A percentile compares a stretch with the other conserved stretches of the same genome.
Conservation (phyloP, 2,888 invertebrate genomes). For the Chymomyza procnemis region DNA sequence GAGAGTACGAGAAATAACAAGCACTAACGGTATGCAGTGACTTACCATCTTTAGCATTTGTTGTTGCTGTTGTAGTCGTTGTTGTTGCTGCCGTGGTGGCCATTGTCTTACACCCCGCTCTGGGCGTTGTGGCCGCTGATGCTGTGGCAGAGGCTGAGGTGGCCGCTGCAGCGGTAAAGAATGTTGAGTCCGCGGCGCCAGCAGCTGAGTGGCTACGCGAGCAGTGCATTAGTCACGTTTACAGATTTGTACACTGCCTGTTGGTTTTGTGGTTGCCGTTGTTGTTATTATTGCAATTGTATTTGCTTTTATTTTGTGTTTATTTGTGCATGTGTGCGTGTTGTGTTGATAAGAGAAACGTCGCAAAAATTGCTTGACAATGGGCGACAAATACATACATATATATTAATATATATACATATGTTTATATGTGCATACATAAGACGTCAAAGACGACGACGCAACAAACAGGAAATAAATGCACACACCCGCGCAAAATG, state of each 20-base stretch:
- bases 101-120: constrained; percentile 42
- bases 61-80: constrained; percentile 79
- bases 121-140: constrained; percentile 19
- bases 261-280: constrained; percentile 4
- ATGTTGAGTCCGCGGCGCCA: constrained; percentile 82
- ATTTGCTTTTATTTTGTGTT: too few relatives aligned
- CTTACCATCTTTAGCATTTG: constrained; percentile 87
- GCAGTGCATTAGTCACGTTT: constrained; percentile 82
- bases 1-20: not conserved
- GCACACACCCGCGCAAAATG: constrained; percentile 12
- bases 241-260: constrained; percentile 2
- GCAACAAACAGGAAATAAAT: constrained; percentile 42
- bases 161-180: constrained; percentile 76
- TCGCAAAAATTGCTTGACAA: constrained; percentile 35
- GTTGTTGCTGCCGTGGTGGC: constrained; percentile 54
- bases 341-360: constrained; percentile 1
- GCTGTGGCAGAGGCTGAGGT: constrained; percentile 39
- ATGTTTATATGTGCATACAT: too few relatives aligned
- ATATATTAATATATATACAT: too few relatives aligned
- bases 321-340: constrained; percentile 1
- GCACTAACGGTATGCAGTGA: constrained; percentile 48
- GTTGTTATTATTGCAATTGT: constrained; percentile 13
- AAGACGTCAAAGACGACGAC: not conserved
- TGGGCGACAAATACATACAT: not conserved
- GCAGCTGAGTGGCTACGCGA: constrained; percentile 87